Conservation (phyloP, 2,888 invertebrate genomes). For the Oligia strigilis region DNA sequence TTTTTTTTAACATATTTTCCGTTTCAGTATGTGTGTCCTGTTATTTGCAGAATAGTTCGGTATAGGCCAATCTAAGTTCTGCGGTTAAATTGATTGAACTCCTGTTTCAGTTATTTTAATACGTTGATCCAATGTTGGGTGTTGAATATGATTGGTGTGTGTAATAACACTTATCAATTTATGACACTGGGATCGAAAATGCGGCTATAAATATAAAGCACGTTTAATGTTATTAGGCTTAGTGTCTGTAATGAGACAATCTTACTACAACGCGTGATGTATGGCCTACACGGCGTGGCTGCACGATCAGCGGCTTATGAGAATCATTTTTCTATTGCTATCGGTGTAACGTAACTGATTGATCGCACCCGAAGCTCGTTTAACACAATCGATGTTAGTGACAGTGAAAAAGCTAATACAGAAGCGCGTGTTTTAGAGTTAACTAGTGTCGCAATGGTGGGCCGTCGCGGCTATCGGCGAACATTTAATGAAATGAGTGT, state of each 20-base stretch:
- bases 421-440: conserved; percentile 77
- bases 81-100: background rate
- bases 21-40: background rate
- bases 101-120: conserved; percentile 7
- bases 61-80: background rate
- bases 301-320: conserved; percentile 26
- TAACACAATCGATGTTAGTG: conserved; percentile 67
- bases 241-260: conserved; percentile 28
- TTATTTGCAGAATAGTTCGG: background rate
- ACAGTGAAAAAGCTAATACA: conserved; percentile 69
- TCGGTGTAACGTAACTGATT: conserved; percentile 50
- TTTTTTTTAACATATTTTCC: background rate
- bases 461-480: conserved; percentile 76
- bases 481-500: conserved; percentile 84
- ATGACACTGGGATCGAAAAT: conserved; percentile 10
- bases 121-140: conserved; percentile 11
- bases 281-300: conserved; percentile 21
- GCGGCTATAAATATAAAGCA: conserved; percentile 20
- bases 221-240: conserved; percentile 30
- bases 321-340: conserved; percentile 33
- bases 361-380: conserved; percentile 47
- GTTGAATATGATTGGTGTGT: conserved; percentile 27
- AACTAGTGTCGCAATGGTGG: conserved; percentile 83
- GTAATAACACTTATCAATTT: conserved; percentile 25
- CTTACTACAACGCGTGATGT: conserved; percentile 32